A percentile compares a stretch with the other conserved stretches of the same genome.
Evolutionary conservation across 2,113 vertebrate genomes (phyloP).

Genomic region (Actenoides hombroni): DNA sequence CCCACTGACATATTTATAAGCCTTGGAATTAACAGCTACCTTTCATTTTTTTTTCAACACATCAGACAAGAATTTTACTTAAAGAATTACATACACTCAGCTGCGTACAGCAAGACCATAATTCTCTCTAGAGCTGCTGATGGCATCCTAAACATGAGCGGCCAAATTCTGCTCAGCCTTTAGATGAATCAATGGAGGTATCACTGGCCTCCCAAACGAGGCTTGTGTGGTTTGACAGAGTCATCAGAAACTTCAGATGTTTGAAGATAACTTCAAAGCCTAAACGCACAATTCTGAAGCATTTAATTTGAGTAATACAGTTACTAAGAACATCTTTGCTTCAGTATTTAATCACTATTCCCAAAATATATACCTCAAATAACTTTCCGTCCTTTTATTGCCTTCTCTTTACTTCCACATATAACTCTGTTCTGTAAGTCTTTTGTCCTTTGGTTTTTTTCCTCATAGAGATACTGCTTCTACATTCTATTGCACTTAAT

Average conservation of each 20-base stretch:
- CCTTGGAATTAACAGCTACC: slow-evolving; percentile 74
- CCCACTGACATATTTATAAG: slow-evolving; percentile 74
- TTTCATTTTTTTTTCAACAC: slow-evolving; percentile 67
- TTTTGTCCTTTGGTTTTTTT: not conserved
- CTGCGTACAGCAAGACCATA: not conserved
- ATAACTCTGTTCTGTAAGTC: not conserved
- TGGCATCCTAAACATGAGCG: not conserved
- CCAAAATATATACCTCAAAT: not conserved
- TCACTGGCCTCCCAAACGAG: not conserved
- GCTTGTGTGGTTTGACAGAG: not conserved
- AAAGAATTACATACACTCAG: slow-evolving; percentile 20
- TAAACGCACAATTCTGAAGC: not conserved
- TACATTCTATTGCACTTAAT: not conserved
- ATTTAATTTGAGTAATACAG: not conserved
- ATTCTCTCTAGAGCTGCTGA: not conserved
- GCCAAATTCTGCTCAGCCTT: not conserved
- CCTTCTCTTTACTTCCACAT: not conserved
- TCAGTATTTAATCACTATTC: not conserved
- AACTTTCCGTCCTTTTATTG: not conserved
- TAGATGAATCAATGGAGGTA: not conserved
- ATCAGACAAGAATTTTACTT: slow-evolving; percentile 21
- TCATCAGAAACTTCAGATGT: not conserved
- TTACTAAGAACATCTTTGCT: not conserved
- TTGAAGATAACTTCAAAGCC: not conserved
- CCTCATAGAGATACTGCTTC: not conserved